Base-by-base conservation (phyloP, 2,797 vertebrate species). In the Meriones psammophilus region DNA sequence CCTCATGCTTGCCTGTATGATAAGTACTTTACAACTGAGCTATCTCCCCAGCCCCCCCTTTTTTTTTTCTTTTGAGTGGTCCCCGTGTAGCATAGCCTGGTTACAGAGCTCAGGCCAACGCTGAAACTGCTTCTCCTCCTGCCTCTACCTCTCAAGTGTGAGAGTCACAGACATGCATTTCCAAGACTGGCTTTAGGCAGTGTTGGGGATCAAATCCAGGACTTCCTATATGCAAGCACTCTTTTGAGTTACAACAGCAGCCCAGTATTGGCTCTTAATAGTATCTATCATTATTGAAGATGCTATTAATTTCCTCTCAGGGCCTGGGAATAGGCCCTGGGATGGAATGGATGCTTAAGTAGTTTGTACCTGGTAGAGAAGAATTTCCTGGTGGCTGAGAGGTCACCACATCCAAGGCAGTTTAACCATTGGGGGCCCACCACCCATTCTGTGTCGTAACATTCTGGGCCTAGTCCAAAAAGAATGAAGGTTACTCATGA, bases 381-480 rank as follows among this genome's bases (percentile, higher is more conserved):
- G 68, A 94, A 74, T 39, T 89, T 69, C 46, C 54, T 54, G 77
- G 28, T 17, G 56, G 33, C 68, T 71, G 17, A 33, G 7, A 12
- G 64, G 56, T 69, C 24, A 74, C 3, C 46, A 83, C 4, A 66
- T 74, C 15, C 8, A 87, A 76, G 36, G 20, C 9, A 62, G 50
- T 68, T 17, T n/a, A 79, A 54, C 58, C 26, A 58, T 26, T 86
- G 68, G 64, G 78, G 60, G 46, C 14, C 68, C 64, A 13, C 39
- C 64, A 54, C 56, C n/a, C 18, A 33, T 77, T 89, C 60, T 24
- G 15, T 93, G n/a, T 68, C 28, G 54, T 95, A 85, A 58, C 24
- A 77, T 85, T 73, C 74, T 94, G 62, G 79, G 36, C 71, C 96
- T 80, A 66, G 60, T 91, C 30, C 76, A 79, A 94, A 94, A 77